Conservation (phyloP, 2,888 invertebrate genomes). For the Drosophila greeni region DNA sequence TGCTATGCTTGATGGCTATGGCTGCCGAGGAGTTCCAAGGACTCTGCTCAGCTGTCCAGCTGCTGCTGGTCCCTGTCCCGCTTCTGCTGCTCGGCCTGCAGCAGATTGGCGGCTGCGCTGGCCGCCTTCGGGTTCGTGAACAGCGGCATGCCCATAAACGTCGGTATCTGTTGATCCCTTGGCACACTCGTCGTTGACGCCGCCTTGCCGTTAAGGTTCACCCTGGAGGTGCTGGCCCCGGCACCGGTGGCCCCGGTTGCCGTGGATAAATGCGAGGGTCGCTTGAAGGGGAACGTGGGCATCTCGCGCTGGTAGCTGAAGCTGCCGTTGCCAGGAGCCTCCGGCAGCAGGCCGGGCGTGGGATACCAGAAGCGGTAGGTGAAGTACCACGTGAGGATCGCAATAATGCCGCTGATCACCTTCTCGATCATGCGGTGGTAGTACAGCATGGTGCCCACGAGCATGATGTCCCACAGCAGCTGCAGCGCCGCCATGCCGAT, state of each 20-base stretch:
- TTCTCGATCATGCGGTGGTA: slow-evolving; percentile 98
- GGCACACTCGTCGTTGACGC: slow-evolving; percentile 13
- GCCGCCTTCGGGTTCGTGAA: slow-evolving; percentile 78
- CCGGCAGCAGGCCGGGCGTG: slow-evolving; percentile 82
- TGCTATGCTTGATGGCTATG: slow-evolving; percentile 36
- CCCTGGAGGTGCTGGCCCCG: slow-evolving; percentile 25
- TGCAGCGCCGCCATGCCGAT: slow-evolving; percentile 88
- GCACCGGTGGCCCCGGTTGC: slow-evolving; percentile 15
- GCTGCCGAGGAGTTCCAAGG: background rate
- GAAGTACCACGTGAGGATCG: slow-evolving; percentile 92
- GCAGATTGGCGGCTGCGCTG: slow-evolving; percentile 41
- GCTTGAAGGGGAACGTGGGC: slow-evolving; percentile 74
- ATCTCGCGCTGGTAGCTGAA: slow-evolving; percentile 85
- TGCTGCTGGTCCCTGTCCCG: slow-evolving; percentile 42
- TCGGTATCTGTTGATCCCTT: slow-evolving; percentile 78
- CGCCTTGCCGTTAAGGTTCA: slow-evolving; percentile 36
- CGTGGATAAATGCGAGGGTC: slow-evolving; percentile 67
- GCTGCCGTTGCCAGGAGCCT: slow-evolving; percentile 87
- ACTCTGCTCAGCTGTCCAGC: slow-evolving; percentile 47
- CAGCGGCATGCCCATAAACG: slow-evolving; percentile 90
- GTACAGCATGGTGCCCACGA: slow-evolving; percentile 94
- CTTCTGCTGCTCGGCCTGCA: slow-evolving; percentile 47
- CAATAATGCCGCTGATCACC: slow-evolving; percentile 91
- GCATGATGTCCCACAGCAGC: slow-evolving; percentile 96
- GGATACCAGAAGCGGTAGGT: slow-evolving; percentile 91